phyloP scores from a whole-genome alignment of 2,797 vertebrate species.

The Otus scops region DNA sequence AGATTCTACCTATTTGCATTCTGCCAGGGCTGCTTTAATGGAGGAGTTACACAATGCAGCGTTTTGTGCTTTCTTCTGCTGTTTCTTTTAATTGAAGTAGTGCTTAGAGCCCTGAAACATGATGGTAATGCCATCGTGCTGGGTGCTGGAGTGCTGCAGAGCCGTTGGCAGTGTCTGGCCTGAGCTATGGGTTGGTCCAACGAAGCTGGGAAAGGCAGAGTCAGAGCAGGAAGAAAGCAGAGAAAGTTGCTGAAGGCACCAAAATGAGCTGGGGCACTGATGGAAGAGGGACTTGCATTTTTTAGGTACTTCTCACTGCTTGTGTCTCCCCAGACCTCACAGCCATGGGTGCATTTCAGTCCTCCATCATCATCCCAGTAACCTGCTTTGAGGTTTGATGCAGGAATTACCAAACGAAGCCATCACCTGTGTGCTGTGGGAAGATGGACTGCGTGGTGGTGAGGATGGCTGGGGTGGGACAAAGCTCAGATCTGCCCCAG shows the following conservation, averaged over 20 bases:
- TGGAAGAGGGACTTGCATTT: neutral
- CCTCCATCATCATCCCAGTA: neutral
- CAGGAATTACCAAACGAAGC: accelerated
- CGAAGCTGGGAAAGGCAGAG: neutral
- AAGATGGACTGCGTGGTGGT: neutral
- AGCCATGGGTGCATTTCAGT: neutral
- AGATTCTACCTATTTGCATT: neutral
- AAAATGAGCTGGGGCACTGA: neutral
- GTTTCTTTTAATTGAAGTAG: neutral
- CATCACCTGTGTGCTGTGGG: neutral
- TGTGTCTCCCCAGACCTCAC: neutral
- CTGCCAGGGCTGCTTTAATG: neutral
- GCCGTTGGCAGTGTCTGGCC: neutral
- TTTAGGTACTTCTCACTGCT: neutral
- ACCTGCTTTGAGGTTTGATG: neutral
- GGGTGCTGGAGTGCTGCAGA: neutral
- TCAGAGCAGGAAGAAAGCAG: neutral
- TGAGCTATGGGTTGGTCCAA: neutral
- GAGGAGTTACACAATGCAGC: neutral
- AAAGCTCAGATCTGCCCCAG: too few species aligned
- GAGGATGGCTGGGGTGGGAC: too few species aligned
- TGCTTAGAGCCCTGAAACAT: neutral
- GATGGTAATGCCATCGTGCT: accelerated
- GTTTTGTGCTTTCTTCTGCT: neutral
- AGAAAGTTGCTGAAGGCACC: neutral